Base-by-base conservation (phyloP, 2,888 invertebrate genomes). In the Drosophila borborema region DNA sequence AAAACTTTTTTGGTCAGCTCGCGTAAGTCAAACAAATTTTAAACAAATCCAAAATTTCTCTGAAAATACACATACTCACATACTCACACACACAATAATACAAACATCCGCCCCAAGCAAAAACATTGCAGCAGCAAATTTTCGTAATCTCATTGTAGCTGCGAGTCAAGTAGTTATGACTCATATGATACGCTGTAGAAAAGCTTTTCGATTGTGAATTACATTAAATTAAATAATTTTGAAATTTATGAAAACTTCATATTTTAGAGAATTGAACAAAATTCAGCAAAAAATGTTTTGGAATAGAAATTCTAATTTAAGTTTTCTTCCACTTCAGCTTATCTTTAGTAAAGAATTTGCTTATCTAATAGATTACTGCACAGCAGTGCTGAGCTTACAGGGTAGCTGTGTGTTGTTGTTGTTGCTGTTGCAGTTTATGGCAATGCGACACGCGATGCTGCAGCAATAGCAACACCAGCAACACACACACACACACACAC, bases 391-490 rank as follows among this genome's bases (percentile, higher is more conserved):
- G 41, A 51, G 18, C 49, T 54, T 28, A 54, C 43, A 18, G 54
- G 41, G 55, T 55, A 36, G 31, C 40, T 18, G 1, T 6, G 9
- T 60, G 40, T 41, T 28, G 43, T n/a, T 67, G 18, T 64, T 65
- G 53, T 54, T 75, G 63, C 38, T 62, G 73, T 72, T 78, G 81
- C 84, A 79, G 49, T 74, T 86, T 83, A 86, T 81, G 51, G 87
- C 84, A 76, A 73, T 78, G 87, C 76, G 81, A 83, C 85, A 85
- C 87, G 85, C 89, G 79, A 83, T 72, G 89, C 84, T 85, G 87
- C 70, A 75, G 80, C 77, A 86, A 63, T 56, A 49, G 36, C 48
- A 66, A 65, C 58, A 48, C 59, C 53, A 40, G 31, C 54, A 69
- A 64, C 56, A 41, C 20, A 48, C 64, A 58, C 55, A 28, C 46